Base-by-base conservation (phyloP, 2,888 invertebrate species). In the Argyra leucocephala region DNA sequence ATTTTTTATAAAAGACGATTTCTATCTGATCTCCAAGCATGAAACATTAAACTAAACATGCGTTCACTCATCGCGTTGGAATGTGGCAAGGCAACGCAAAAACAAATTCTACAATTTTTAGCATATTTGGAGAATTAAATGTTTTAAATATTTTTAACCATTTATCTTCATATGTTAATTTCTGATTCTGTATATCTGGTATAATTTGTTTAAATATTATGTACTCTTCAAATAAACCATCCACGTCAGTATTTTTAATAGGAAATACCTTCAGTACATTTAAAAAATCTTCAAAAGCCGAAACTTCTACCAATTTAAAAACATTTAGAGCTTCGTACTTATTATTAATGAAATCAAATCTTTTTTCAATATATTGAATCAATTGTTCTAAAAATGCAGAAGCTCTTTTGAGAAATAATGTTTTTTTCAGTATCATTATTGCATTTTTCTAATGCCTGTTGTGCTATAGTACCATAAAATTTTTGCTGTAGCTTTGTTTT, bases 361-460 rank as follows among this genome's bases (percentile, higher is more conserved):
- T 3, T 12, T 64, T 63, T 64, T 64, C 67, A 31, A 65, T 67
- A 57, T 65, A 67, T n/a, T n/a, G n/a, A n/a, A n/a, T n/a, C n/a
- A n/a, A n/a, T n/a, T n/a, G n/a, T n/a, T n/a, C n/a, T n/a, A n/a
- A n/a, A n/a, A n/a, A n/a, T n/a, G n/a, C n/a, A n/a, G n/a, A n/a
- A n/a, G n/a, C n/a, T n/a, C n/a, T n/a, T n/a, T n/a, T n/a, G n/a
- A n/a, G n/a, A n/a, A n/a, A n/a, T n/a, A n/a, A n/a, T n/a, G n/a
- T n/a, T n/a, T n/a, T n/a, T n/a, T n/a, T n/a, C n/a, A n/a, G n/a
- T n/a, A n/a, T n/a, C n/a, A n/a, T n/a, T n/a, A n/a, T n/a, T n/a
- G n/a, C n/a, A n/a, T n/a, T n/a, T n/a, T n/a, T n/a, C n/a, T n/a
- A n/a, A n/a, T n/a, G n/a, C n/a, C n/a, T n/a, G n/a, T n/a, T n/a